Conservation (phyloP, 2,888 invertebrate species). For the Eueremaeus valkanovi region DNA sequence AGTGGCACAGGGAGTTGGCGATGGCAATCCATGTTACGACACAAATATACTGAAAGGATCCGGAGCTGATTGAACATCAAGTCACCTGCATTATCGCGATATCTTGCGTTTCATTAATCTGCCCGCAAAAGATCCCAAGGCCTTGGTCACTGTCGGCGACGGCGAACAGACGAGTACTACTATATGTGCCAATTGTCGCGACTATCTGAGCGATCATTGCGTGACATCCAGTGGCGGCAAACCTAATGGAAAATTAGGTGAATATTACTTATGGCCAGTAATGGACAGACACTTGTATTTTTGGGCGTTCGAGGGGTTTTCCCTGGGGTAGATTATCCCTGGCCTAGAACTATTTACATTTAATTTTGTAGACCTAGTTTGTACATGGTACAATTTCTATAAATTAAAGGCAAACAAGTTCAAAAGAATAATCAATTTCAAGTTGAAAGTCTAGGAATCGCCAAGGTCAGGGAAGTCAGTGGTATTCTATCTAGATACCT, state of each 20-base stretch:
- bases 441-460: too few relatives aligned
- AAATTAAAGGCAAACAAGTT: too few relatives aligned
- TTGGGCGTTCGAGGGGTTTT: too few relatives aligned
- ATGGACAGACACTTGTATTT: background rate
- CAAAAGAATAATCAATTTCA: too few relatives aligned
- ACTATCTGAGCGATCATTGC: background rate
- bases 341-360: too few relatives aligned
- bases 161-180: background rate
- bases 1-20: background rate
- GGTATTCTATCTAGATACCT: too few relatives aligned
- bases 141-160: background rate
- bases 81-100: background rate
- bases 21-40: background rate
- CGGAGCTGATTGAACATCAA: background rate
- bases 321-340: too few relatives aligned
- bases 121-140: background rate
- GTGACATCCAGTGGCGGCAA: background rate
- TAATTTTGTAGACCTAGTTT: too few relatives aligned
- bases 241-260: background rate
- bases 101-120: background rate
- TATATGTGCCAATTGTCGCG: background rate
- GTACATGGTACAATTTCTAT: too few relatives aligned
- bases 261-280: background rate
- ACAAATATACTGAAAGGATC: background rate
- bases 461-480: too few relatives aligned